Evolutionary conservation across 2,113 vertebrate genomes (phyloP).

Genomic region (Antechinus stuartii): DNA sequence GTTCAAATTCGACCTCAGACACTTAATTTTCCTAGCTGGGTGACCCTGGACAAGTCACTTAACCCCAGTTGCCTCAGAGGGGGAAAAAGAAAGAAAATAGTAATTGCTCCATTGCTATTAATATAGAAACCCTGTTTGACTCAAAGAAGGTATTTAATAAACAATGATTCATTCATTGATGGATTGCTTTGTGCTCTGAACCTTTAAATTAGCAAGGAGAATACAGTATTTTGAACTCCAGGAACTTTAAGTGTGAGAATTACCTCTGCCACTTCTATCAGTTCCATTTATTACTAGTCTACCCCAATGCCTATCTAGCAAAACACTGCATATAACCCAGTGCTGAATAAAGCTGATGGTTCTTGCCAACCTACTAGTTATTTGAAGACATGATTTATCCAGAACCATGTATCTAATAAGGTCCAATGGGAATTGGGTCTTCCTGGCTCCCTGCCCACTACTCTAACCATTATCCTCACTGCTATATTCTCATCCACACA

Average conservation of each 20-base stretch:
- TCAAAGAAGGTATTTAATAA: not conserved
- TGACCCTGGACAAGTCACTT: too few species aligned
- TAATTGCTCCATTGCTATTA: not conserved
- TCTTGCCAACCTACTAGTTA: not conserved
- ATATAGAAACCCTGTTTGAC: not conserved
- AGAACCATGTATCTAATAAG: conserved; percentile 46
- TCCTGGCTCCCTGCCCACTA: not conserved
- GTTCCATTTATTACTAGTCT: not conserved
- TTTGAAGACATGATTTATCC: not conserved
- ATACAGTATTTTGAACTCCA: not conserved
- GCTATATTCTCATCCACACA: not conserved
- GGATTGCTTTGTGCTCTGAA: conserved; percentile 65
- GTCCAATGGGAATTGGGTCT: conserved; percentile 4
- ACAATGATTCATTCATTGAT: conserved; percentile 57
- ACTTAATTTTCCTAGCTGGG: too few species aligned
- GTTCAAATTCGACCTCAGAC: too few species aligned
- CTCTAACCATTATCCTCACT: not conserved
- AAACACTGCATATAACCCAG: not conserved
- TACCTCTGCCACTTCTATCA: not conserved
- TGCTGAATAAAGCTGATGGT: not conserved
- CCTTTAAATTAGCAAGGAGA: not conserved
- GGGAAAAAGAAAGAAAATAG: not conserved
- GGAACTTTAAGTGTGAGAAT: not conserved
- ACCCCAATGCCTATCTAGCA: too few species aligned
- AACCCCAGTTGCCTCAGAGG: too few species aligned